phyloP scores from a whole-genome alignment of 2,113 vertebrate genomes.

The Marmota monax region DNA sequence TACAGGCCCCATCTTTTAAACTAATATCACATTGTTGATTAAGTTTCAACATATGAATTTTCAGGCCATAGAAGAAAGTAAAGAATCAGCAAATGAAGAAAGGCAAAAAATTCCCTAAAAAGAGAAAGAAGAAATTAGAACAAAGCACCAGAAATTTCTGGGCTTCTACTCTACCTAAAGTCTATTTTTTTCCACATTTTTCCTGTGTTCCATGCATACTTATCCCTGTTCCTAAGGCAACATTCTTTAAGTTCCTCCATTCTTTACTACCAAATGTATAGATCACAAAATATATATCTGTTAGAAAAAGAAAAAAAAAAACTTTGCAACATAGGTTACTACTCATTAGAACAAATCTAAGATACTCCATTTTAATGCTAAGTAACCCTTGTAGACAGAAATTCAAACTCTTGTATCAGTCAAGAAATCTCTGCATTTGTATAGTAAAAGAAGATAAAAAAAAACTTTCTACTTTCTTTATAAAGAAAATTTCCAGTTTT shows the following conservation, averaged over 20 bases:
- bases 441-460: constrained; percentile 10
- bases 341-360: constrained; percentile 83
- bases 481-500: constrained; percentile 39
- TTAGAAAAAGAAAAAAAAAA: constrained; percentile 30
- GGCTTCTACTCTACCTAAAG: neutral
- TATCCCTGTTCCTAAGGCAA: constrained; percentile 3
- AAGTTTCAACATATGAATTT: neutral
- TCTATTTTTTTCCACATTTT: neutral
- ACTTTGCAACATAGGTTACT: neutral
- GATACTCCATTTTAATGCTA: constrained; percentile 83
- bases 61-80: neutral
- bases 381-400: constrained; percentile 76
- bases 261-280: constrained; percentile 29
- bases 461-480: neutral
- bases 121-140: neutral
- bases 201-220: constrained; percentile 3
- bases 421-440: constrained; percentile 45
- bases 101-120: neutral
- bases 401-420: constrained; percentile 40
- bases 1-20: neutral
- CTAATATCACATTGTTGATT: neutral
- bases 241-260: neutral
- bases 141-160: constrained; percentile 40
- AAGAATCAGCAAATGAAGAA: constrained; percentile 18
- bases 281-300: neutral